Evolutionary conservation across 2,113 vertebrate species (phyloP).

Genomic region (Hymenochirus boettgeri): DNA sequence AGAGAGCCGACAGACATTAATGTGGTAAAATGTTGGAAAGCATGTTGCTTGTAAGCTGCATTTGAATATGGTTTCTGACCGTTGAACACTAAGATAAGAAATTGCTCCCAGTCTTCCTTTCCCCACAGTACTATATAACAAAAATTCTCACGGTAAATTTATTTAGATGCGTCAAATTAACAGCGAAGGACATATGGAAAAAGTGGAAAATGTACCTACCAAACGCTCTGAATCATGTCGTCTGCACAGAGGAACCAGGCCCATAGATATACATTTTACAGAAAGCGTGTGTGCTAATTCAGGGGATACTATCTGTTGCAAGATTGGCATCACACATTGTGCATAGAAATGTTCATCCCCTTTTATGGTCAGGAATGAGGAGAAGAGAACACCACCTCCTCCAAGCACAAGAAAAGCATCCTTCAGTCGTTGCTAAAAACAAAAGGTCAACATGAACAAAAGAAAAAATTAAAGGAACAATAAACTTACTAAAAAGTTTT

Average conservation of each 20-base stretch:
- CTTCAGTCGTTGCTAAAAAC: slow-evolving; percentile 27
- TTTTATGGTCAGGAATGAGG: slow-evolving; percentile 67
- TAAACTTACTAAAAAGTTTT: too few relatives aligned
- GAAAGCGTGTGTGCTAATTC: slow-evolving; percentile 74
- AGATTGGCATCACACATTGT: slow-evolving; percentile 72
- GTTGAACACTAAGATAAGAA: too few relatives aligned
- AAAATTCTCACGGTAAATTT: too few relatives aligned
- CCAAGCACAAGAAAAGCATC: slow-evolving; percentile 50
- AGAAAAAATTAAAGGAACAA: not conserved
- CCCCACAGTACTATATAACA: too few relatives aligned
- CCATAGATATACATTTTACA: slow-evolving; percentile 64
- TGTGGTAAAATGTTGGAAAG: too few relatives aligned
- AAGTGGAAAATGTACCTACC: slow-evolving; percentile 53
- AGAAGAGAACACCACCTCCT: slow-evolving; percentile 70
- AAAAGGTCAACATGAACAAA: too few relatives aligned
- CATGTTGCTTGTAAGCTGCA: too few relatives aligned
- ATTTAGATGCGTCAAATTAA: too few relatives aligned
- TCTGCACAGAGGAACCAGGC: slow-evolving; percentile 63
- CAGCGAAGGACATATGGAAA: too few relatives aligned
- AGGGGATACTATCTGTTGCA: slow-evolving; percentile 71
- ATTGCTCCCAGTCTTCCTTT: too few relatives aligned
- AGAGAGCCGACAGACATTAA: too few relatives aligned
- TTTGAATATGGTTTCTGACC: too few relatives aligned
- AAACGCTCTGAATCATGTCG: slow-evolving; percentile 69
- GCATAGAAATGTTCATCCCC: slow-evolving; percentile 83